Evolutionary conservation across 2,888 invertebrate species (phyloP), one percentile per base, ranked within the genome.

Genomic region (Neoscelio sp.): DNA sequence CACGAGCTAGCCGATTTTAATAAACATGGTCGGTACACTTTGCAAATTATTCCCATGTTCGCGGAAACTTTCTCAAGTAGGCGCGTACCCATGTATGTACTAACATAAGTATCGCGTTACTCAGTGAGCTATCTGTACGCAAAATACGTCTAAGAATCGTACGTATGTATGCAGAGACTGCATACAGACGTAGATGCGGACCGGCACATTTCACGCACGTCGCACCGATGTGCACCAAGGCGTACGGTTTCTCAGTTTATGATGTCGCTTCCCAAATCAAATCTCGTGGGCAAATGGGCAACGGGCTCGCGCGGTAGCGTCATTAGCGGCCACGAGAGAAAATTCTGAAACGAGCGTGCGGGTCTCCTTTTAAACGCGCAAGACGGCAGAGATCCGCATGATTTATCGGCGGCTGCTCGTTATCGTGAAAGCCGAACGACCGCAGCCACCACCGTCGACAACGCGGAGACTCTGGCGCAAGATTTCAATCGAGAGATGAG

Each of bases 401-500:
- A 89, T 89, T 89, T 89, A 89, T 88, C 85, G 86, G 84, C 82
- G 83, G 80, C 60, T 82, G 86, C 87, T 88, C 86, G 87, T 89
- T 89, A 89, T 88, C 86, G 88, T 85, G 87, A 87, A 86, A 87
- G 87, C 85, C 84, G 52, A 77, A 73, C 64, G 46, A 33, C 67
- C 74, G 26, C 40, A 40, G 26, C 58, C 58, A 44, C 67, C 67
- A 28, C 40, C 64, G 64, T 74, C 48, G 48, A 60, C 68, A 68
- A 26, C 46, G 58, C 35, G 30, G 17, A 50, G 17, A 44, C 62
- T 44, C 20, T 33, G 50, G 62, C 50, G 40, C 58, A 38, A 68
- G 75, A 76, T 76, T 75, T 75, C 75, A 67, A 60, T 75, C 60
- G 58, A 60, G 52, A 67, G 75, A 67, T 60, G 75, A 67, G 54